A percentile compares a stretch with the other conserved stretches of the same genome.
phyloP scores from a whole-genome alignment of 2,113 vertebrate genomes.

The Lasiurus borealis region DNA sequence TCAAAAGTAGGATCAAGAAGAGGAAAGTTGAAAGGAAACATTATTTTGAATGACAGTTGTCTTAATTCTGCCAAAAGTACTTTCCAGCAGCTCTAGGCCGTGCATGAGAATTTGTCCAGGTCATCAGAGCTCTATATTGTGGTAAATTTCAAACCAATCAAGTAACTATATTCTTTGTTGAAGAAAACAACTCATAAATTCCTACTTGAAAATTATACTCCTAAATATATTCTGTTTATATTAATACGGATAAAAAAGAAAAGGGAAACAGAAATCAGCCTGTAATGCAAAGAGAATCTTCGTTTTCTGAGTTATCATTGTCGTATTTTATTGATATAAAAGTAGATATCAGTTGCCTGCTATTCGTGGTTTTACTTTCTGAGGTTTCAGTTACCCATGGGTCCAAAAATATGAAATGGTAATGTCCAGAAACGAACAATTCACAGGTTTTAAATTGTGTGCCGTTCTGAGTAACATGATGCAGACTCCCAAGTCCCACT shows the following conservation, averaged over 20 bases:
- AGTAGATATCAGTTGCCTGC: background rate
- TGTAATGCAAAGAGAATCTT: background rate
- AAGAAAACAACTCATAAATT: background rate
- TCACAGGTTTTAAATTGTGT: background rate
- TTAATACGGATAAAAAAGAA: background rate
- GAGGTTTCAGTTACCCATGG: background rate
- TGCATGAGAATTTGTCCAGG: background rate
- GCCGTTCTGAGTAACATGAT: background rate
- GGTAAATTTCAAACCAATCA: background rate
- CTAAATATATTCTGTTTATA: background rate
- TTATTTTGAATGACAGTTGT: background rate
- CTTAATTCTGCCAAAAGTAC: background rate
- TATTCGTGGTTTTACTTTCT: background rate
- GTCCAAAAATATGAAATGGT: background rate
- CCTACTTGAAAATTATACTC: background rate
- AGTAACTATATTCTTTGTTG: background rate
- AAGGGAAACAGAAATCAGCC: background rate
- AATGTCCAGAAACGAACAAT: too few species aligned
- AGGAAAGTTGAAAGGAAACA: slow-evolving; percentile 1
- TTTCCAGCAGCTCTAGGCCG: background rate
- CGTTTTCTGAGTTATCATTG: background rate
- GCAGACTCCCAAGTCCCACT: background rate
- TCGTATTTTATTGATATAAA: slow-evolving; percentile 7
- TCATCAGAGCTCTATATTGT: background rate
- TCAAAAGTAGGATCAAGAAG: background rate